phyloP scores from a whole-genome alignment of 2,888 invertebrate genomes.

The Gastrophysa polygoni region DNA sequence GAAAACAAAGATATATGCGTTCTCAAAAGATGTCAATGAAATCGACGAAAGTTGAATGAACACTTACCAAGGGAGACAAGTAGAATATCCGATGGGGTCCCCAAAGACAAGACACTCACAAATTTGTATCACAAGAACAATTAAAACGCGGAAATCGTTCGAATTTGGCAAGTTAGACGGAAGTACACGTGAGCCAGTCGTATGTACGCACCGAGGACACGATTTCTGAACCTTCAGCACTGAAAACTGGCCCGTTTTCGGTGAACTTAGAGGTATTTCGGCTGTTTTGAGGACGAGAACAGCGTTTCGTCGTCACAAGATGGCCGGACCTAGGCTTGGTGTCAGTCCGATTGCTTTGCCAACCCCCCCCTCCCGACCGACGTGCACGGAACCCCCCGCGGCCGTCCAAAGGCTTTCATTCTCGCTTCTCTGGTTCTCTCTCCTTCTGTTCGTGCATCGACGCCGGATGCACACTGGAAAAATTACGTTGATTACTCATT shows the following conservation, averaged over 20 bases:
- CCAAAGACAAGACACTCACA: slow-evolving; percentile 43
- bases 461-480: slow-evolving; percentile 59
- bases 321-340: slow-evolving; percentile 60
- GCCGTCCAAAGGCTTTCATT: slow-evolving; percentile 59
- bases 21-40: neutral
- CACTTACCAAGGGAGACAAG: neutral
- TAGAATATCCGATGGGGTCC: slow-evolving; percentile 5
- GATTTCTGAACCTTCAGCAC: slow-evolving; percentile 41
- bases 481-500: slow-evolving; percentile 57
- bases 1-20: neutral
- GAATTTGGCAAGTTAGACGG: slow-evolving; percentile 37
- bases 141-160: slow-evolving; percentile 37
- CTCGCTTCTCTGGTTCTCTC: slow-evolving; percentile 56
- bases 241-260: slow-evolving; percentile 40
- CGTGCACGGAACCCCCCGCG: slow-evolving; percentile 59
- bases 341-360: slow-evolving; percentile 53
- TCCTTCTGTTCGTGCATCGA: slow-evolving; percentile 55
- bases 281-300: slow-evolving; percentile 55
- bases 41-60: neutral
- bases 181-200: slow-evolving; percentile 52
- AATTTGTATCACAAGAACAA: slow-evolving; percentile 54
- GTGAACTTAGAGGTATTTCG: slow-evolving; percentile 54
- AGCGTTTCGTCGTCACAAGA: slow-evolving; percentile 58
- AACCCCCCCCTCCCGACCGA: slow-evolving; percentile 56
- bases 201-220: slow-evolving; percentile 49